Base-by-base conservation (phyloP, 2,113 vertebrate genomes). In the Symphodus melops region DNA sequence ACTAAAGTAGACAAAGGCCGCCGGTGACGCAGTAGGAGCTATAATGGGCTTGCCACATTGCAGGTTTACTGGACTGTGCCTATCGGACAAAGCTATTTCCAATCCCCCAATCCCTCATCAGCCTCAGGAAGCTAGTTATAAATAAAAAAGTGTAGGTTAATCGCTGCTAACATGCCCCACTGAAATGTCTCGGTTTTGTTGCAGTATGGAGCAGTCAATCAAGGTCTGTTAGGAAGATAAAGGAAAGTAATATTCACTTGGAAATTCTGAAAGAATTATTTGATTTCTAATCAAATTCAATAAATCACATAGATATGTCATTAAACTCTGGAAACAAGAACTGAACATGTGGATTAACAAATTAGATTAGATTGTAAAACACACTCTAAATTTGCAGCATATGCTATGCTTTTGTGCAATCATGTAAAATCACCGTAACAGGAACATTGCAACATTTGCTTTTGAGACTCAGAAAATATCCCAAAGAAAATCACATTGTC, bases 51-150 rank as follows among this genome's bases (percentile, higher is more conserved):
- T 75, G 86, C 90, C 91, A 93, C 93, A 92, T 91, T 86, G 89
- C 82, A 78, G 90, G 93, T 92, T 91, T 93, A 94, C 86, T 93
- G 88, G 88, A 92, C 91, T 85, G 80, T 77, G 88, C 86, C 85
- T 92, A 92, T 93, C 91, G 92, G 94, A 93, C 84, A 75, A 87
- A 87, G 88, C 88, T 94, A 92, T 94, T 95, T 95, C 91, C 93
- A 96, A 90, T 88, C 83, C 85, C 23, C 20, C 94, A 94, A 94
- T 93, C 93, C 91, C 93, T 82, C 83, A 90, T 91, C 92, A 92
- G 92, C 82, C 82, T 60, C 84, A 93, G 91, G 92, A 96, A 95
- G 94, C 88, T 85, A 90, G 84, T 82, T 89, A 86, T 88, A 93
- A 92, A 92, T 93, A 94, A 85, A 89, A 89, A 85, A 90, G 88